Base-by-base conservation (phyloP, 2,888 invertebrate species). In the Philhelius pedissequus region DNA sequence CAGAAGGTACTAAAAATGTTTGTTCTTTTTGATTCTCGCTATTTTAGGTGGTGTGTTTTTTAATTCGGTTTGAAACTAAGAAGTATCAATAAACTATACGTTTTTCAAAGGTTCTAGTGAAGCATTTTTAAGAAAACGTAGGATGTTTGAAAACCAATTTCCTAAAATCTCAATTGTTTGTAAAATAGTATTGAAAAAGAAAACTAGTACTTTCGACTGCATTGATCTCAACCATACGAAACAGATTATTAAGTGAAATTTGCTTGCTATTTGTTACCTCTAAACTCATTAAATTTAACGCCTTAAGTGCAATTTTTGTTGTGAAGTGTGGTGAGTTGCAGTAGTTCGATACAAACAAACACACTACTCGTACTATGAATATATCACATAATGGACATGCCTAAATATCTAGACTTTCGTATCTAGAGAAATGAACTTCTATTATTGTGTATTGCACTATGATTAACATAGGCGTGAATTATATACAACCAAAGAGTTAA, bases 191-290 rank as follows among this genome's bases (percentile, higher is more conserved):
- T n/a, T n/a, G 6, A 18, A 15, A 2, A 8, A 7, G 1, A 8
- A 50, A 25, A 27, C 3, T 22, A 30, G 11, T 6, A 32, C 32
- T 32, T 54, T 54, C 32, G 54, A 54, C 54, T 35, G 32, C 56
- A 56, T 20, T 35, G 56, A 56, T 68, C 11, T n/a, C 58, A 71
- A 60, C 78, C 66, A 52, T 60, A 79, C 60, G 27, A 27, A 27
- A 38, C 18, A 20, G 66, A 73, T 60, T 73, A 73, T 58, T 43
- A 58, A 73, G 79, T 15, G 73, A 78, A 73, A 73, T 79, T 73
- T 73, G 60, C 40, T 60, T 25, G 22, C 25, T 3, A 40, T 54
- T 60, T 60, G 9, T 8, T 15, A 11, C 30, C 18, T 18, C 25
- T 18, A 43, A 60, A 43, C n/a, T 40, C 40, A 60, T 60, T 60